Evolutionary conservation across 1,140 invertebrate species (phyloP).

Genomic region (Leptinotarsa defecta): DNA sequence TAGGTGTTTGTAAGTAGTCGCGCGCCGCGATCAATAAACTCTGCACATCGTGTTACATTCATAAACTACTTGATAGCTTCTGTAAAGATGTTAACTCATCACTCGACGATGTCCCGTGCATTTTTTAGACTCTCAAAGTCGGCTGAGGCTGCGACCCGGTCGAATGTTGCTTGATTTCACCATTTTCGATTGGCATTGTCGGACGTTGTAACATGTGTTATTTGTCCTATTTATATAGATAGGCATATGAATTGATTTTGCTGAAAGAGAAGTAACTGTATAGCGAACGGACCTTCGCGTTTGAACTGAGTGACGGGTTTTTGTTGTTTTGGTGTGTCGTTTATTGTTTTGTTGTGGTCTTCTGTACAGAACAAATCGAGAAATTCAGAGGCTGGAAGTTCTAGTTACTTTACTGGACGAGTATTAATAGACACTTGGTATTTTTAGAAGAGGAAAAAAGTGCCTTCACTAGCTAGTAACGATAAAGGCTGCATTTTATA

Average conservation of each 20-base stretch:
- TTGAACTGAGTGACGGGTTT: too few relatives aligned
- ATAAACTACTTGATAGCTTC: not conserved
- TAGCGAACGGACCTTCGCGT: too few relatives aligned
- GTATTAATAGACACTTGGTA: not conserved
- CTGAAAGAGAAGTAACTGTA: not conserved
- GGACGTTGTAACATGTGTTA: not conserved
- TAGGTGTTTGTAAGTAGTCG: constrained; percentile 27
- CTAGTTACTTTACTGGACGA: not conserved
- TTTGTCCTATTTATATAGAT: not conserved
- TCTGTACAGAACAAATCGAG: too few relatives aligned
- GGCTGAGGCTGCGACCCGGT: not conserved
- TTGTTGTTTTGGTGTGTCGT: too few relatives aligned
- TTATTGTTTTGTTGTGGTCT: too few relatives aligned
- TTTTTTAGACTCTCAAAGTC: not conserved
- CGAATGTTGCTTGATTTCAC: not conserved
- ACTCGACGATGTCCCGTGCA: not conserved
- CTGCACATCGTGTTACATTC: not conserved
- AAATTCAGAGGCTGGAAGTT: not conserved
- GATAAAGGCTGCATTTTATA: not conserved
- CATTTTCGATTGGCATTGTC: not conserved
- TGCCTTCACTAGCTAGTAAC: not conserved
- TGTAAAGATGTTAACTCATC: constrained; percentile 5
- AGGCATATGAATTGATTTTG: not conserved
- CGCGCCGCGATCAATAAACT: constrained; percentile 26
- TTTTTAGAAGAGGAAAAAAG: not conserved